Percentiles rank a stretch among this genome's conserved stretches.
phyloP scores from a whole-genome alignment of 2,113 vertebrate genomes.

The Pyrgilauda ruficollis region DNA sequence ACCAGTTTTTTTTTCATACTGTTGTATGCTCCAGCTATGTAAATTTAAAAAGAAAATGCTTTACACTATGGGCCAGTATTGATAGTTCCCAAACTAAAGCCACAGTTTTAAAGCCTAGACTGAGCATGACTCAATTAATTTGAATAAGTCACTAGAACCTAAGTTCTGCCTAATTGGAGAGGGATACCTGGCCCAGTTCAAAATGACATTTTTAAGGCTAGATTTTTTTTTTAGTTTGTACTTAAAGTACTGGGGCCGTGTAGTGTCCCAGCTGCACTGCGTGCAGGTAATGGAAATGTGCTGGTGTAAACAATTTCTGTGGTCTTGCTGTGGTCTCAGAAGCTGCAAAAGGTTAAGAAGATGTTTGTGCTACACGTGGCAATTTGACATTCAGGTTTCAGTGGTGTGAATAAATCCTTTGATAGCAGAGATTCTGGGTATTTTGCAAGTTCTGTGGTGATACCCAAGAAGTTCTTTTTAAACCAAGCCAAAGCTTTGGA shows the following conservation, averaged over 20 bases:
- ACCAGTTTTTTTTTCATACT: accelerated
- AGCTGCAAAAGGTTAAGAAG: background rate
- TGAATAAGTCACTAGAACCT: background rate
- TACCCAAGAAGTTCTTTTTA: background rate
- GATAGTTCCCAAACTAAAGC: background rate
- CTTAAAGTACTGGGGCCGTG: background rate
- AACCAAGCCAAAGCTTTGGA: background rate
- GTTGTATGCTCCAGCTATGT: background rate
- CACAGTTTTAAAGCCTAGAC: background rate
- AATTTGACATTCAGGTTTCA: background rate
- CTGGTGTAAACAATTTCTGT: background rate
- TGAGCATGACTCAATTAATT: background rate
- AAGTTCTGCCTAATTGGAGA: background rate
- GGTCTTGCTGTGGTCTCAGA: background rate
- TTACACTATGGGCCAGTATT: background rate
- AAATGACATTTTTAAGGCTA: background rate
- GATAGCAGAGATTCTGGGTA: background rate
- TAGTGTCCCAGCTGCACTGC: background rate
- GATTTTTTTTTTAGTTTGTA: background rate
- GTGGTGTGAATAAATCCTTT: background rate
- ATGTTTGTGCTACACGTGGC: background rate
- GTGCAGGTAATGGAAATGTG: background rate
- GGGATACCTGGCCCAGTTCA: background rate
- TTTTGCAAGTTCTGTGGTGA: background rate
- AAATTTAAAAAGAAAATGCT: background rate